These are phyloP conservation scores for Sympetrum striolatum DNA, from an alignment of 2,888 invertebrate species.

Conservation along the genomic window DNA sequence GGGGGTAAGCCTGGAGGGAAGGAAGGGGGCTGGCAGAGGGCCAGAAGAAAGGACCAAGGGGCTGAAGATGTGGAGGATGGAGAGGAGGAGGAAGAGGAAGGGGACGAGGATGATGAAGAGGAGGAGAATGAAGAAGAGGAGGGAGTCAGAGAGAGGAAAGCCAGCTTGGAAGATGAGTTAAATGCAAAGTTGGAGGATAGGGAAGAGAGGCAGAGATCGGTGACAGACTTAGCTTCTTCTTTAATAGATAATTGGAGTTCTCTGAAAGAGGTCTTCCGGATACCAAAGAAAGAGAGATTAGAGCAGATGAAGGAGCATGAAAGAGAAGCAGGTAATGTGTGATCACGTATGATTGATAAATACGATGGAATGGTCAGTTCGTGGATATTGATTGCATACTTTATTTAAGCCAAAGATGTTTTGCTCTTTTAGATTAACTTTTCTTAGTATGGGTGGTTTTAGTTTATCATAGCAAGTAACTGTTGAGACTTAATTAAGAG, in stretches of 20 bases:
- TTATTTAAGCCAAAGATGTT: no score
- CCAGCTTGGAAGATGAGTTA: conserved; percentile 48
- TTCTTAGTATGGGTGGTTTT: no score
- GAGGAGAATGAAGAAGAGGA: conserved; percentile 46
- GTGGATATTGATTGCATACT: no score
- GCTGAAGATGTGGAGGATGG: background rate
- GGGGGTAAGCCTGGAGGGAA: background rate
- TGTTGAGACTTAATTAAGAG: no score
- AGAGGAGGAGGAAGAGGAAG: conserved; percentile 46
- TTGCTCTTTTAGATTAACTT: no score
- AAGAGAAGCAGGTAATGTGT: conserved; percentile 76
- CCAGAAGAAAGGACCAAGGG: conserved; percentile 1
- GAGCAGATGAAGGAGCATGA: conserved; percentile 97
- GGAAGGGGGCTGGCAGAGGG: background rate
- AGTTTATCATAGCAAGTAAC: no score
- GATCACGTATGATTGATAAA: no score
- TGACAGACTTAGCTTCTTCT: conserved; percentile 57
- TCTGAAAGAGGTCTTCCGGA: conserved; percentile 79
- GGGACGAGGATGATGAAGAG: conserved; percentile 48
- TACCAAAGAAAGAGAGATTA: conserved; percentile 91
- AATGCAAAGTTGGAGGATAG: conserved; percentile 45
- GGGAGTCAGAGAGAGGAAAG: conserved; percentile 51
- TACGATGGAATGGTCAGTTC: no score
- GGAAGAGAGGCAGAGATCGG: conserved; percentile 50
- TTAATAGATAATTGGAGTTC: conserved; percentile 77